Evolutionary conservation across 1,140 invertebrate genomes (phyloP).

Genomic region (Amphibalanus amphitrite): DNA sequence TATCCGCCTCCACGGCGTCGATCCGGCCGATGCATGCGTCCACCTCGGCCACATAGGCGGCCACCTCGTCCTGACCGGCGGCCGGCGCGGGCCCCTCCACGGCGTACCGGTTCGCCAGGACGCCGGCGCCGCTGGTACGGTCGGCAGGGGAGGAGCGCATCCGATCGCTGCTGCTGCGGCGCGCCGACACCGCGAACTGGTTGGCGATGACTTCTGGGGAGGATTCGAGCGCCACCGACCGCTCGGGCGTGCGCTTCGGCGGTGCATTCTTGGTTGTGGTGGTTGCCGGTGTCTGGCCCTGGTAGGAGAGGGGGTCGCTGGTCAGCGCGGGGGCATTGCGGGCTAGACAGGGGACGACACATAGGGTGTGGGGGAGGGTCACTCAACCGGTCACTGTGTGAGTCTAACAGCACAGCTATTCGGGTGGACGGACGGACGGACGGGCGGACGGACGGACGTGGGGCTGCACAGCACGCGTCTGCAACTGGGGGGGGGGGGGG

Average conservation of each 20-base stretch:
- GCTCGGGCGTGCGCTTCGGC: neutral
- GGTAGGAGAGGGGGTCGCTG: neutral
- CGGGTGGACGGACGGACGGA: neutral
- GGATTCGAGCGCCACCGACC: too few species aligned
- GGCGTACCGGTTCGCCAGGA: neutral
- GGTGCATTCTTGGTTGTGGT: neutral
- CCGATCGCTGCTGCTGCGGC: neutral
- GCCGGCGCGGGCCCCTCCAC: neutral
- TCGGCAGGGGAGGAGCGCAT: neutral
- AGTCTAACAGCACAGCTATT: too few species aligned
- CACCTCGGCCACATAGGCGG: neutral
- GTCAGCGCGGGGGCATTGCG: too few species aligned
- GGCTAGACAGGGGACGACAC: too few species aligned
- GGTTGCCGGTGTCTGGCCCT: neutral
- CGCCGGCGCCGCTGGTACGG: too few species aligned
- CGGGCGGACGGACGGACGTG: too few species aligned
- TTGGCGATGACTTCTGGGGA: neutral
- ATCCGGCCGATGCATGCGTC: neutral
- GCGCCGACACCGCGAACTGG: neutral
- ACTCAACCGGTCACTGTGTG: too few species aligned
- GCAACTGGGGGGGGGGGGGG: neutral
- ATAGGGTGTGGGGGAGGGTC: too few species aligned
- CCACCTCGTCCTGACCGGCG: neutral
- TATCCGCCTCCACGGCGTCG: neutral
- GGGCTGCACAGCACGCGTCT: neutral